Percentiles rank a stretch among this genome's conserved stretches.
Evolutionary conservation across 2,888 invertebrate genomes (phyloP).

Genomic region (Eupithecia pulchellata): DNA sequence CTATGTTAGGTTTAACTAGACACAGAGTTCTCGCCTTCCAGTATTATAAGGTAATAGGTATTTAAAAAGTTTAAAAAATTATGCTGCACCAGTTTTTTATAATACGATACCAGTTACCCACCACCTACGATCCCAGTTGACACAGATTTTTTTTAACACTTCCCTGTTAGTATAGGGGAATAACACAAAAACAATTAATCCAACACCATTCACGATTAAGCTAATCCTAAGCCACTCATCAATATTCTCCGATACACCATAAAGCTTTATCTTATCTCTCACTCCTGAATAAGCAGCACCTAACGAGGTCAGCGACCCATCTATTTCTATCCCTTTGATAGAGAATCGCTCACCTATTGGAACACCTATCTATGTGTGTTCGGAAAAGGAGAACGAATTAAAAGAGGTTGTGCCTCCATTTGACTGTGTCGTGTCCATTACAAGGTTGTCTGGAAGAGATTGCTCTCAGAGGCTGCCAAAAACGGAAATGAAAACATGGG

Average conservation of each 20-base stretch:
- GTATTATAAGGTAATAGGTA: no score
- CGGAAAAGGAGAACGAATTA: constrained; percentile 15
- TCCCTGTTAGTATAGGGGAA: no score
- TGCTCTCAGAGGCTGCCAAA: no score
- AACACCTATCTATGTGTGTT: constrained; percentile 38
- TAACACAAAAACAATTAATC: background rate
- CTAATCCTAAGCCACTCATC: background rate
- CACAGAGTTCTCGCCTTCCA: no score
- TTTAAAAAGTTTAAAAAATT: no score
- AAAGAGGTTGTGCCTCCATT: background rate
- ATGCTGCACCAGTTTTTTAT: no score
- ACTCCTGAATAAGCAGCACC: constrained; percentile 41
- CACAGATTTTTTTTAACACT: no score
- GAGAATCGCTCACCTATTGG: constrained; percentile 48
- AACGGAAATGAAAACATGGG: background rate
- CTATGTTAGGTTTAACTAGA: no score
- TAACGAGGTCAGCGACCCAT: constrained; percentile 56
- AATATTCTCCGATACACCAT: constrained; percentile 3
- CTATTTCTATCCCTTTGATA: constrained; percentile 67
- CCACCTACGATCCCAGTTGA: no score
- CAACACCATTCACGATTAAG: background rate
- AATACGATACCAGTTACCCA: no score
- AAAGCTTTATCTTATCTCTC: constrained; percentile 33
- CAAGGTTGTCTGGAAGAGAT: no score
- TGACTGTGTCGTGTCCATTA: no score